Percentiles rank a stretch among this genome's conserved stretches.
Evolutionary conservation across 1,140 invertebrate species (phyloP).

Genomic region (Trachymyrmex cornetzi): DNA sequence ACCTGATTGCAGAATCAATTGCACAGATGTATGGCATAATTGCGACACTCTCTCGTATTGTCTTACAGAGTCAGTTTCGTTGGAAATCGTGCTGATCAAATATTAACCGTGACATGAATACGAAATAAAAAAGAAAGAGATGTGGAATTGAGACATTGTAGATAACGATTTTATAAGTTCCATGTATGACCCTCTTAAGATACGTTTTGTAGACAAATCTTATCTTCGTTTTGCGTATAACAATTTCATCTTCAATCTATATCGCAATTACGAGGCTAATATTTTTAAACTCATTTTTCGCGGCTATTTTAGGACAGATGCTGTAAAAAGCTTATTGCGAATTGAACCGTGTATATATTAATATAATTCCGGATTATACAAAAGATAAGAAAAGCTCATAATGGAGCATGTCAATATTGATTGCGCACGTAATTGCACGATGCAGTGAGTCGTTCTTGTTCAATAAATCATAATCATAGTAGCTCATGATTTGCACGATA

Average conservation of each 20-base stretch:
- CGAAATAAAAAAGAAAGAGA: not conserved
- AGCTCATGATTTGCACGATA: slow-evolving; percentile 9
- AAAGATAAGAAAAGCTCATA: not conserved
- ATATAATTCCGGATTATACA: slow-evolving; percentile 9
- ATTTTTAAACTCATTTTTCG: not conserved
- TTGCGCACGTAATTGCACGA: slow-evolving; percentile 19
- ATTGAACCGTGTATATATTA: not conserved
- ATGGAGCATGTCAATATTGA: slow-evolving; percentile 8
- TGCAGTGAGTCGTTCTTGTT: not conserved
- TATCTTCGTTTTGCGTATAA: not conserved
- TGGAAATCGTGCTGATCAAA: not conserved
- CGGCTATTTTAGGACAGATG: not conserved
- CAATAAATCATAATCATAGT: slow-evolving; percentile 10
- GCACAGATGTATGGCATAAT: not conserved
- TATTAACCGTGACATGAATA: not conserved
- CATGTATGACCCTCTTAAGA: not conserved
- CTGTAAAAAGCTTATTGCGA: not conserved
- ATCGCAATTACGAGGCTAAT: not conserved
- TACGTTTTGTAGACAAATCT: not conserved
- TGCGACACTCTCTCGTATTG: not conserved
- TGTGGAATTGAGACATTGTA: not conserved
- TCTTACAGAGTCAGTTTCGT: not conserved
- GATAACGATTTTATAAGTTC: not conserved
- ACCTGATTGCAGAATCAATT: not conserved
- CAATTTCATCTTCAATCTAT: not conserved